A percentile compares a stretch with the other conserved stretches of the same genome.
These are phyloP conservation scores for Rhyacichthys aspro DNA, from an alignment of 2,797 vertebrate species.

Conservation along the genomic window DNA sequence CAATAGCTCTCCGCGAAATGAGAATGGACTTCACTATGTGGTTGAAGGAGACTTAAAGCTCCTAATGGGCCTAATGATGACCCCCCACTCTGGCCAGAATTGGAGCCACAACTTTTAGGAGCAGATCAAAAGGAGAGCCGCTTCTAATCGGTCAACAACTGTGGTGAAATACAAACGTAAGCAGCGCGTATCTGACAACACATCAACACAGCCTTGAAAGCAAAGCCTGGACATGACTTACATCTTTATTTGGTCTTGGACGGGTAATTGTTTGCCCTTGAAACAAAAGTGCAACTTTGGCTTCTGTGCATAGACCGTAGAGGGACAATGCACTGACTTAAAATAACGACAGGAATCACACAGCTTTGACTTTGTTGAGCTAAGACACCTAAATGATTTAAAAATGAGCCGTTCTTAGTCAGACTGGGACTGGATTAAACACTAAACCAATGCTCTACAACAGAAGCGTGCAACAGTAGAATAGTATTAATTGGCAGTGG, in stretches of 20 bases:
- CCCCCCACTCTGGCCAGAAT: conserved; percentile 43
- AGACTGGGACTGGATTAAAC: too few species aligned
- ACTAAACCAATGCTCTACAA: too few species aligned
- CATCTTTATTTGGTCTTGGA: conserved; percentile 51
- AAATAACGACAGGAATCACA: too few species aligned
- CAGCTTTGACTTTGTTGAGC: too few species aligned
- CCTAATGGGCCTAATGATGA: conserved; percentile 74
- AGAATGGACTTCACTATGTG: conserved; percentile 58
- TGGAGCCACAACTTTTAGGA: conserved; percentile 28
- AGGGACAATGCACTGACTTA: too few species aligned
- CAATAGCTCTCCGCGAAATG: conserved; percentile 55
- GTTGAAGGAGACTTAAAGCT: conserved; percentile 65
- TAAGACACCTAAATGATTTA: too few species aligned
- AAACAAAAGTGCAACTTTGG: conserved; percentile 29
- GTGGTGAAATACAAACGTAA: conserved; percentile 39
- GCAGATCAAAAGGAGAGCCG: conserved; percentile 63
- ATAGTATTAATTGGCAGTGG: too few species aligned
- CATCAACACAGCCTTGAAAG: conserved; percentile 53
- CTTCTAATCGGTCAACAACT: conserved; percentile 56
- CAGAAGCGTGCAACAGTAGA: too few species aligned
- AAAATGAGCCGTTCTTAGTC: too few species aligned
- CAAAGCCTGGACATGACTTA: conserved; percentile 44
- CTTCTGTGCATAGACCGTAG: not conserved
- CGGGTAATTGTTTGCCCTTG: conserved; percentile 36
- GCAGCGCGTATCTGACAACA: conserved; percentile 43